Base-by-base conservation (phyloP, 2,113 vertebrate species). In the Thunnus thynnus region DNA sequence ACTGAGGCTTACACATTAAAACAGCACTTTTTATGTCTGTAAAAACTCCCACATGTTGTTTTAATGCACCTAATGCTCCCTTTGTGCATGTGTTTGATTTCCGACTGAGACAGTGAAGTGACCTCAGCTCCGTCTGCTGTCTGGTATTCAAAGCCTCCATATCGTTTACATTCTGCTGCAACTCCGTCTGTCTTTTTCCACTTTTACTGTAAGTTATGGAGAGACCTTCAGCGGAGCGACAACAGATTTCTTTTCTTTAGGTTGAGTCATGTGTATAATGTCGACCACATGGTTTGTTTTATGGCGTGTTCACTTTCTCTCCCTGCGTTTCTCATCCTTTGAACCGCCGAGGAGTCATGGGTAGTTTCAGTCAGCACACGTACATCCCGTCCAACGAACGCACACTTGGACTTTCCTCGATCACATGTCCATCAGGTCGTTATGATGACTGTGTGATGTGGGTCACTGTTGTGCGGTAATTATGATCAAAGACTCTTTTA, bases 401-500 rank as follows among this genome's bases (percentile, higher is more conserved):
- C 36, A 41, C 8, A 41, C 36, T 41, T 9, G 36, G 36, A 8
- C 36, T 41, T 41, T 41, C 36, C 36, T 41, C 8, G 36, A 41
- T 36, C 58, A 0, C 62, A 41, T 3, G 16, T 32, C 46, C 63
- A 27, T 18, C 75, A 22, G 68, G 72, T 65, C 17, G 2, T 48
- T n/a, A 62, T 36, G 51, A 41, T 2, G 63, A 60, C 82, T 36
- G 32, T n/a, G 63, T 64, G 72, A 89, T 85, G 82, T 82, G 80
- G 90, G 82, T 92, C 89, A 87, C 71, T 58, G 72, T 61, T 74
- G 71, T 73, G 56, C 3, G 5, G 41, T 41, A 41, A 69, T 56
- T 50, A 57, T 67, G 79, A 82, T 88, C 80, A 91, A 91, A 91
- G 64, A 5, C 1, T 0, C 51, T 41, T 36, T n/a, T 92, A 76